Percentiles rank a stretch among this genome's conserved stretches.
Conservation (phyloP, 2,797 vertebrate species). For the Geotrypetes seraphini region DNA sequence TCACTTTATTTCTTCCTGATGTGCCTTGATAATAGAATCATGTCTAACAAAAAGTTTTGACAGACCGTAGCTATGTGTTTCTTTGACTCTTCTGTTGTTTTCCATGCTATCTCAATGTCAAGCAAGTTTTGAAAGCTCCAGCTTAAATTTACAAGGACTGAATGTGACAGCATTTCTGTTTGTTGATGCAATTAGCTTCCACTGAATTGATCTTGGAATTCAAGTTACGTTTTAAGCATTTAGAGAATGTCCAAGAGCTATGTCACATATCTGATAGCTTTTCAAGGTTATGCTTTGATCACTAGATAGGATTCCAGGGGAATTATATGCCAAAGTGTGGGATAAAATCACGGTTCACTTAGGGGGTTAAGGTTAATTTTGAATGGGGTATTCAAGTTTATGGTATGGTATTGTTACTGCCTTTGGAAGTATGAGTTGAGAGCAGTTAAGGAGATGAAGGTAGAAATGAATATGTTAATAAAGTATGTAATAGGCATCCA, state of each 20-base stretch:
- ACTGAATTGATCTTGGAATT: conserved; percentile 66
- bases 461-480: too few species aligned
- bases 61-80: conserved; percentile 53
- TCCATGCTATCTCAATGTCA: conserved; percentile 71
- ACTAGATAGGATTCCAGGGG: neutral
- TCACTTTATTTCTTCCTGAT: conserved; percentile 73
- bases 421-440: too few species aligned
- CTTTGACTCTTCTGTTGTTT: conserved; percentile 48
- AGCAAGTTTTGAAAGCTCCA: conserved; percentile 70
- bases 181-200: conserved; percentile 87
- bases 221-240: conserved; percentile 64
- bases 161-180: conserved; percentile 76
- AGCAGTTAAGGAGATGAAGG: too few species aligned
- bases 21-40: conserved; percentile 65
- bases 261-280: conserved; percentile 50
- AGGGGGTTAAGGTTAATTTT: too few species aligned
- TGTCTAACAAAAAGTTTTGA: conserved; percentile 61
- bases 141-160: conserved; percentile 73
- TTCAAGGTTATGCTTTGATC: conserved; percentile 40
- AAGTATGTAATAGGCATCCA: too few species aligned
- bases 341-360: too few species aligned
- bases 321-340: too few species aligned
- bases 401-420: too few species aligned
- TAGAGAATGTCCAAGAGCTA: conserved; percentile 58
- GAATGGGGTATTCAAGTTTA: too few species aligned